These are phyloP conservation scores for Cosmia pyralina DNA, from an alignment of 2,888 invertebrate genomes.

Conservation along the genomic window DNA sequence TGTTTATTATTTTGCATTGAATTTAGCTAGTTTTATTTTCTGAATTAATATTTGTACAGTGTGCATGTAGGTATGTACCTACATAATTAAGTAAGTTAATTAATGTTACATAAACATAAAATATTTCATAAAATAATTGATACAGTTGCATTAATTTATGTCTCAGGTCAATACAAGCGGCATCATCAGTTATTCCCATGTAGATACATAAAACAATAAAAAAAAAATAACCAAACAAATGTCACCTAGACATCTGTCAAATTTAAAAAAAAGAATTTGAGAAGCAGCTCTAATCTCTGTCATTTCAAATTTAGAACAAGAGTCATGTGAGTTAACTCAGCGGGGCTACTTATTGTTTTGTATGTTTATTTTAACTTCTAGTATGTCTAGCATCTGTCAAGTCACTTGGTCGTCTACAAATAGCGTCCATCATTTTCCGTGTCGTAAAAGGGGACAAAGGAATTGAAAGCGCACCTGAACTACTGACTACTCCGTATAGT, in stretches of 20 bases:
- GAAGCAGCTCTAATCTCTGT: conserved; percentile 21
- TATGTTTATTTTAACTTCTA: conserved; percentile 46
- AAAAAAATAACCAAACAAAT: not conserved
- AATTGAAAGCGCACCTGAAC: conserved; percentile 21
- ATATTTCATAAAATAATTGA: not conserved
- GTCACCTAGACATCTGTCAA: conserved; percentile 14
- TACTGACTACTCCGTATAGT: not conserved
- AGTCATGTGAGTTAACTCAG: conserved; percentile 34
- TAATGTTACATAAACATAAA: no score
- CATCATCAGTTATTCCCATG: not conserved
- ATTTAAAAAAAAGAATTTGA: conserved; percentile 7
- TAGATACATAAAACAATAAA: not conserved
- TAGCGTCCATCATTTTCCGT: conserved; percentile 45
- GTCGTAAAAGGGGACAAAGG: conserved; percentile 46
- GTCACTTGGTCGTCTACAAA: conserved; percentile 42
- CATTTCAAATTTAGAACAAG: conserved; percentile 50
- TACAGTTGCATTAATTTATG: not conserved
- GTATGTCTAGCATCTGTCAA: conserved; percentile 42
- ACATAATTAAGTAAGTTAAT: no score
- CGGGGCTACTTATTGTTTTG: conserved; percentile 18
- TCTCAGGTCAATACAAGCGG: not conserved
- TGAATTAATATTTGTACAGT: not conserved
- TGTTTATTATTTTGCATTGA: not conserved
- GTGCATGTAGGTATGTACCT: not conserved
- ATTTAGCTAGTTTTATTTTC: not conserved